Percentiles rank a stretch among this genome's conserved stretches.
Conservation (phyloP, 1,140 invertebrate genomes). For the Choristoneura fumiferana region DNA sequence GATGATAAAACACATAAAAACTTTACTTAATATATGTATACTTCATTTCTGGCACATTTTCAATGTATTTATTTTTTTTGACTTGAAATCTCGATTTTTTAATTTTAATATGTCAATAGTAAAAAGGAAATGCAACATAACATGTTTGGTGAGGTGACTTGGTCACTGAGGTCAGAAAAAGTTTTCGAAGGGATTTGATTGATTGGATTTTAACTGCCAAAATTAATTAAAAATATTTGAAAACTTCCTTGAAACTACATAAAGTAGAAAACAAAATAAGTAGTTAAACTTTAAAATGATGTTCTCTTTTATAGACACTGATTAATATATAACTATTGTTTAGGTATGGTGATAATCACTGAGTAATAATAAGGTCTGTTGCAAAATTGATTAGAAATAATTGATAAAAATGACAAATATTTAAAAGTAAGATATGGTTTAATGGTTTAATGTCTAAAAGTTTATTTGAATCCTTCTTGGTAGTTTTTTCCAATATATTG, state of each 20-base stretch:
- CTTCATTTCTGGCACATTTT: neutral
- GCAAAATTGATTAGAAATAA: conserved; percentile 40
- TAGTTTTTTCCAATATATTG: neutral
- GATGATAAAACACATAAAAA: conserved; percentile 9
- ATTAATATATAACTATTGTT: conserved; percentile 32
- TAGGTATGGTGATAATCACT: conserved; percentile 47
- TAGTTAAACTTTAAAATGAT: conserved; percentile 38
- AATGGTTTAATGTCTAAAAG: conserved; percentile 17
- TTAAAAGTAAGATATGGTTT: conserved; percentile 29
- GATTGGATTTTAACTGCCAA: conserved; percentile 11
- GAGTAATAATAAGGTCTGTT: conserved; percentile 45
- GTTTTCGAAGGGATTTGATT: neutral
- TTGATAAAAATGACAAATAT: conserved; percentile 43
- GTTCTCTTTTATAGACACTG: conserved; percentile 45
- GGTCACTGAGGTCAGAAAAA: neutral
- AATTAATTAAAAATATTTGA: conserved; percentile 1
- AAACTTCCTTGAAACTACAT: conserved; percentile 18
- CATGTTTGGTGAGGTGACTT: neutral
- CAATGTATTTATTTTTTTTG: too few species aligned
- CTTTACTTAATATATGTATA: neutral
- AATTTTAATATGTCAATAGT: neutral
- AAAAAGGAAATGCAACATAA: neutral
- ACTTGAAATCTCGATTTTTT: too few species aligned
- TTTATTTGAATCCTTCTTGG: neutral
- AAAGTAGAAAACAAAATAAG: conserved; percentile 25